Percentiles rank a stretch among this genome's conserved stretches.
These are phyloP conservation scores for Penaeus vannamei DNA, from an alignment of 1,140 invertebrate genomes.

Conservation along the genomic window DNA sequence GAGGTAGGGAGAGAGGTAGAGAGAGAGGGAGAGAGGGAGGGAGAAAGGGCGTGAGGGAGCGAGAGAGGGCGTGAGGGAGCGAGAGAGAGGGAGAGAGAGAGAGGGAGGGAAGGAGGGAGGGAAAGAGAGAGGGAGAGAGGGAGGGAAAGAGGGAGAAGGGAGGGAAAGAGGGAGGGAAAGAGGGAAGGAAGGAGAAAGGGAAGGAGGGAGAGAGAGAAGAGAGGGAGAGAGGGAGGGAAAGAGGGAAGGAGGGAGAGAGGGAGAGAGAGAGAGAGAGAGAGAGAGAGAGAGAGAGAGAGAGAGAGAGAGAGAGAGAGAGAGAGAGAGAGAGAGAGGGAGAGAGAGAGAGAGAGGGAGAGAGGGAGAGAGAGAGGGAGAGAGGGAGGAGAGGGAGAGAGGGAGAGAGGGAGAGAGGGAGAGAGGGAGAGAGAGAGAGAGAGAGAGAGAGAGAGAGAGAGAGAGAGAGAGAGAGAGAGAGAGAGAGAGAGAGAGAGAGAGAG, in stretches of 20 bases:
- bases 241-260: too few relatives aligned
- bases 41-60: neutral
- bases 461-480: too few relatives aligned
- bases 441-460: neutral
- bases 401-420: neutral
- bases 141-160: neutral
- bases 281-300: too few relatives aligned
- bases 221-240: too few relatives aligned
- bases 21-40: neutral
- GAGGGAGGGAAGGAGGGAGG: too few relatives aligned
- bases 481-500: too few relatives aligned
- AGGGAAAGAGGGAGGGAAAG: neutral
- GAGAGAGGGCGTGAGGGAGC: neutral
- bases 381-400: neutral
- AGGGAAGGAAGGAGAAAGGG: neutral
- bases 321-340: neutral
- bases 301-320: too few relatives aligned
- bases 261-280: too few relatives aligned
- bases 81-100: neutral
- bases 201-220: too few relatives aligned
- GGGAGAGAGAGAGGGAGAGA: neutral
- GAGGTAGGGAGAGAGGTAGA: neutral
- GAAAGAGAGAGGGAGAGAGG: too few relatives aligned
- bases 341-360: neutral
- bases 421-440: neutral